Base-by-base conservation (phyloP, 1,140 invertebrate species). In the Orius insidiosus region DNA sequence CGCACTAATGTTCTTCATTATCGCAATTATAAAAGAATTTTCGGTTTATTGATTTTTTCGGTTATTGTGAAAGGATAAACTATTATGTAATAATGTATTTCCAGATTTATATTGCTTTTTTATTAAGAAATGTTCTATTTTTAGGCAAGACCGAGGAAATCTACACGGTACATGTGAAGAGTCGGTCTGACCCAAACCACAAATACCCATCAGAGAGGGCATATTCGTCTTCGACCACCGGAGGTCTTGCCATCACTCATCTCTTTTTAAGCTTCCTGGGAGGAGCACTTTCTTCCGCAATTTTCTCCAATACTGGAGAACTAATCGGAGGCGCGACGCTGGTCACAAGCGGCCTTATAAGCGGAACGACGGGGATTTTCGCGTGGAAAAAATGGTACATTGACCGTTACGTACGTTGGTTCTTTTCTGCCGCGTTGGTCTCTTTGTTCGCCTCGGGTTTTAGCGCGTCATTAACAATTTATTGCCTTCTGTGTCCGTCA, bases 301-400 rank as follows among this genome's bases (percentile, higher is more conserved):
- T 31, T 56, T 64, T 42, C 53, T 62, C 43, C 4, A 34, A 36
- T 15, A 30, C 34, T 7, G 37, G 32, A 3, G 38, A 50, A 8
- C 11, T 38, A n/a, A 16, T 16, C 30, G 34, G 18, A 34, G 36
- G 37, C 14, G 37, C 40, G n/a, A 15, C 47, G 11, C 53, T 74
- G 9, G 67, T 65, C 1, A 45, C 67, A 7, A 68, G 69, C 16
- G 68, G 67, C 13, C 52, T 73, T 37, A 59, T 65, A 0, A 65
- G 71, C 1, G 68, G 69, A 3, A 50, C 69, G 7, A 63, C 70
- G 0, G 71, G 71, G 2, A 59, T 74, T 2, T 55, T 75, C 32
- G 73, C 74, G 5, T 76, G 72, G 53, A 67, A 70, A 30, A 58
- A 64, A 45, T 77, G 75, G 75, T 77, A 76, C 58, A 67, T 76